Percentiles rank a stretch among this genome's conserved stretches.
Conservation (phyloP, 1,140 invertebrate genomes). For the Drosophila nikananu region DNA sequence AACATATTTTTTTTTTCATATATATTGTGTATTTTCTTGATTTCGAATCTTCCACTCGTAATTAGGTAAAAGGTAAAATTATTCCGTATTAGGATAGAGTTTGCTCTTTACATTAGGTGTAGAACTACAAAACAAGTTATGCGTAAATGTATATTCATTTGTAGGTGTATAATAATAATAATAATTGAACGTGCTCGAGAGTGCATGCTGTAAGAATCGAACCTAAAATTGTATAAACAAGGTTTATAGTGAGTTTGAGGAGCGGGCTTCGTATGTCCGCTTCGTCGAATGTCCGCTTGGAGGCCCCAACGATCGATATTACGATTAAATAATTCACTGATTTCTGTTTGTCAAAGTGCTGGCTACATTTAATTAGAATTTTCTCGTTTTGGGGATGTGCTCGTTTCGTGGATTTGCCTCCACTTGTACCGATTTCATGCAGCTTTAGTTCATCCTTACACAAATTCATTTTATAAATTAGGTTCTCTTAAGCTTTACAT, state of each 20-base stretch:
- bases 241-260: constrained; percentile 14
- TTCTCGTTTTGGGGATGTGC: constrained; percentile 25
- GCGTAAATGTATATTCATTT: constrained; percentile 51
- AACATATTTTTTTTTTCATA: constrained; percentile 66
- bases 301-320: constrained; percentile 26
- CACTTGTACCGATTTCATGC: constrained; percentile 19
- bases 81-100: constrained; percentile 57
- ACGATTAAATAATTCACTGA: constrained; percentile 77
- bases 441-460: constrained; percentile 31
- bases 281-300: constrained; percentile 15
- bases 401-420: constrained; percentile 24
- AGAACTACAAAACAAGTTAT: constrained; percentile 79
- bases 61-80: constrained; percentile 71
- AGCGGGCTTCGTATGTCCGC: constrained; percentile 9
- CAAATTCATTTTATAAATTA: constrained; percentile 66
- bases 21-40: constrained; percentile 62
- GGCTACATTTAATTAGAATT: constrained; percentile 52
- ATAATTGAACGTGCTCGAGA: constrained; percentile 43
- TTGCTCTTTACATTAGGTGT: constrained; percentile 71
- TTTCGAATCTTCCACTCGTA: constrained; percentile 50
- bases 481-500: constrained; percentile 60
- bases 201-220: constrained; percentile 25
- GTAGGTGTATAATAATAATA: constrained; percentile 36
- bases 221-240: constrained; percentile 27
- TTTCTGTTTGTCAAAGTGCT: constrained; percentile 50